Percentiles rank a stretch among this genome's conserved stretches.
Evolutionary conservation across 2,113 vertebrate species (phyloP).

Genomic region (Indri indri): DNA sequence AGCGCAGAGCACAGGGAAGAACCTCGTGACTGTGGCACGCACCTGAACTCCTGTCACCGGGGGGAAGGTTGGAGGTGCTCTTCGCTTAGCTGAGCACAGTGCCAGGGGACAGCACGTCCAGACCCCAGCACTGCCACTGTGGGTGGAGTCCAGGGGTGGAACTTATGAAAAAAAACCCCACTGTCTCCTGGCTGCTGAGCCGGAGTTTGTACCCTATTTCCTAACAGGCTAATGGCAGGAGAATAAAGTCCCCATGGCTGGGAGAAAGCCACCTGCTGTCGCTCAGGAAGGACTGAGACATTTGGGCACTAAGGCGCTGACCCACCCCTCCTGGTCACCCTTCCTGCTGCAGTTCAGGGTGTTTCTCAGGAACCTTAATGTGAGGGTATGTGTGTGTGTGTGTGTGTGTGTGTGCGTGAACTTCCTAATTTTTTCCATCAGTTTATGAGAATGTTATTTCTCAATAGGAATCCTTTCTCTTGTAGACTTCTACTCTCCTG

Average conservation of each 20-base stretch:
- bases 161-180: not conserved
- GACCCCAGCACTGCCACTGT: too few relatives aligned
- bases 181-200: not conserved
- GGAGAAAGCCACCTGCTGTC: not conserved
- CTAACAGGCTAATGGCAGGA: not conserved
- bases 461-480: not conserved
- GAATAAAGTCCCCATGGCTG: not conserved
- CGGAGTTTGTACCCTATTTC: not conserved
- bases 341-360: not conserved
- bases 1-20: too few relatives aligned
- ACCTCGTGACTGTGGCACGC: too few relatives aligned
- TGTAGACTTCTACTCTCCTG: not conserved
- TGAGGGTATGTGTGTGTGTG: rapidly evolving
- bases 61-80: too few relatives aligned
- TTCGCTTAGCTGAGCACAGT: too few relatives aligned
- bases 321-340: rapidly evolving
- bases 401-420: too few relatives aligned
- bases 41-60: too few relatives aligned
- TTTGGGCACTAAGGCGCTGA: not conserved
- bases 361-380: not conserved
- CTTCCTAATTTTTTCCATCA: not conserved
- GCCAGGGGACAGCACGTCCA: too few relatives aligned
- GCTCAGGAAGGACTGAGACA: not conserved
- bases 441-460: not conserved
- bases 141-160: not conserved